Conservation (phyloP, 2,113 vertebrate genomes). For the Plecotus auritus region DNA sequence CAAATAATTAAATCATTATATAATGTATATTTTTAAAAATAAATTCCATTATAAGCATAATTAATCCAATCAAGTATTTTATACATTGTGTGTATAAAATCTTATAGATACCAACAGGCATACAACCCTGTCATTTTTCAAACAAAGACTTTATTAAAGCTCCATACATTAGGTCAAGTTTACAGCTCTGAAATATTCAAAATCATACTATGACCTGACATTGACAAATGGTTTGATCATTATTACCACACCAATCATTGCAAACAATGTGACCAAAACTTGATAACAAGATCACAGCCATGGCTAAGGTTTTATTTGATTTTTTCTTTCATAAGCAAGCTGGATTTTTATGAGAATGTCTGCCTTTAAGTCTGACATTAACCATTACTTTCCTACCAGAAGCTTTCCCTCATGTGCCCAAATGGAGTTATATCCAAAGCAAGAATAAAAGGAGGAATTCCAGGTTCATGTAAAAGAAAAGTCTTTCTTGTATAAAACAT, state of each 20-base stretch:
- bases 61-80: conserved; percentile 12
- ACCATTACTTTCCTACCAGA: neutral
- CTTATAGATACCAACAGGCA: neutral
- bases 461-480: neutral
- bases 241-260: neutral
- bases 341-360: neutral
- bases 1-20: conserved; percentile 12
- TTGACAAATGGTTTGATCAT: neutral
- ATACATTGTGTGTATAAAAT: neutral
- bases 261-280: neutral
- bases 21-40: neutral
- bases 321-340: neutral
- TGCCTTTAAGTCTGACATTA: neutral
- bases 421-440: neutral
- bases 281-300: neutral
- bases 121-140: neutral
- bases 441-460: neutral
- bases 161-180: neutral
- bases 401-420: neutral
- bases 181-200: neutral
- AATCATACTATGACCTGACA: neutral
- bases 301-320: neutral
- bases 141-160: neutral
- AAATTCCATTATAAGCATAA: neutral
- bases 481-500: neutral